Evolutionary conservation across 2,113 vertebrate genomes (phyloP).

Genomic region (Aegypius monachus): DNA sequence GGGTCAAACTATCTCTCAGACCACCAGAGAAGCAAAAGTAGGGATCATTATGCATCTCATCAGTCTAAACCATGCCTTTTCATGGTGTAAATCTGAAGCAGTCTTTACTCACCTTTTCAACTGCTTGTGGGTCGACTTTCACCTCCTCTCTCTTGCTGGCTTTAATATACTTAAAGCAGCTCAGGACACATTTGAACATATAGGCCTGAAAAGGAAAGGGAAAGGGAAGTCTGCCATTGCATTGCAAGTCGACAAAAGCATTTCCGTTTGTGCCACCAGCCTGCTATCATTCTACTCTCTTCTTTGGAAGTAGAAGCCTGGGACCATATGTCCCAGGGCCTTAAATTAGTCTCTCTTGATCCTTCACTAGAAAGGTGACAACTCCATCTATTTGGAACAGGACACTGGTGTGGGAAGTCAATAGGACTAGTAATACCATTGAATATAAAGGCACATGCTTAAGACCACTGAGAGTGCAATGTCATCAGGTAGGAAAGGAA

Average conservation of each 20-base stretch:
- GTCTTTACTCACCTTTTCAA: constrained; percentile 55
- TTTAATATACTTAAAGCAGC: constrained; percentile 65
- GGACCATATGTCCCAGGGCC: background rate
- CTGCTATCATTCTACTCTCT: background rate
- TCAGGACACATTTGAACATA: constrained; percentile 76
- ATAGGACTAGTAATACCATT: background rate
- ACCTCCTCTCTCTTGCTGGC: background rate
- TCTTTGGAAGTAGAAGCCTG: background rate
- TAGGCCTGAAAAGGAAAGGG: constrained; percentile 56
- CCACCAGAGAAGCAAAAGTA: background rate
- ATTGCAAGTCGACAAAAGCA: background rate
- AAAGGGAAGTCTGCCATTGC: background rate
- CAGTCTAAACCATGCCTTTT: background rate
- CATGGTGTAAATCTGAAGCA: background rate
- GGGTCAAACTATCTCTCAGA: background rate
- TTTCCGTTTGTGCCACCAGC: background rate
- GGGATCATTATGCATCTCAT: background rate
- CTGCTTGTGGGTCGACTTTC: background rate
- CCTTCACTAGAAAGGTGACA: background rate
- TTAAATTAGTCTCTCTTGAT: background rate
- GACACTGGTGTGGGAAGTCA: background rate
- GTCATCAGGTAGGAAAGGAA: background rate
- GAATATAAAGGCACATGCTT: background rate
- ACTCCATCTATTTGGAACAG: background rate
- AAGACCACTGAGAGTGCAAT: background rate